Evolutionary conservation across 2,797 vertebrate species (phyloP), one percentile per base, ranked within the genome.

Genomic region (Macrochelys suwanniensis): DNA sequence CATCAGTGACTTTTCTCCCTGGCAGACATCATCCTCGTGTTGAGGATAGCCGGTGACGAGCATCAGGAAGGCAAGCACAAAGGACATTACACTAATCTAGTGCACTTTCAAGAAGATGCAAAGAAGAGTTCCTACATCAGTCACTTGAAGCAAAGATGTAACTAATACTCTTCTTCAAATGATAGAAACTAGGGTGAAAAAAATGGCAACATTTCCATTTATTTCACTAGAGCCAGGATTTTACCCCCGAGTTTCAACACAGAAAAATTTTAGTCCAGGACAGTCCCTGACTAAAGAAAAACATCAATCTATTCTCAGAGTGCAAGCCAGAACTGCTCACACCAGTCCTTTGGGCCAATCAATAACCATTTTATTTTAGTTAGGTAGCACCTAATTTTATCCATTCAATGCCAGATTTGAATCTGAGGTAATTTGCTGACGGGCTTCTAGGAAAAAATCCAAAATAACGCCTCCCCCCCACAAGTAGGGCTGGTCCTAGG

Each of bases 391-490:
- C 21, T 65, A 11, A 19, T 23, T 78, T 78, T 37, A 50, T 61
- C 53, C 0, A 0, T 21, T 56, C 19, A 71, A 19, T 21, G 19
- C 65, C n/a, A 37, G 13, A 68, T 68, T 37, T 26, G 0, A 50
- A 53, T 26, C 45, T 54, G 1, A 1, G 33, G 5, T 59, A 37
- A 79, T 25, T 4, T 5, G 3, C 11, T 74, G 68, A 53, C 50
- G 10, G 42, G 1, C 33, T 37, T 49, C 31, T 28, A 16, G 21
- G 31, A 57, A 28, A 37, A 33, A 28, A 57, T 49, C 33, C 31
- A 83, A 0, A 0, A 42, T 33, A 50, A 31, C 53, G 5, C 33
- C 12, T 15, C 28, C 9, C 11, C 74, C 25, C 5, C 23, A 28
- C 28, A 25, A 28, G 74, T 23, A 47, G 45, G 81, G 13, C 82